Conservation (phyloP, 2,888 invertebrate species). For the Gari tellinella region DNA sequence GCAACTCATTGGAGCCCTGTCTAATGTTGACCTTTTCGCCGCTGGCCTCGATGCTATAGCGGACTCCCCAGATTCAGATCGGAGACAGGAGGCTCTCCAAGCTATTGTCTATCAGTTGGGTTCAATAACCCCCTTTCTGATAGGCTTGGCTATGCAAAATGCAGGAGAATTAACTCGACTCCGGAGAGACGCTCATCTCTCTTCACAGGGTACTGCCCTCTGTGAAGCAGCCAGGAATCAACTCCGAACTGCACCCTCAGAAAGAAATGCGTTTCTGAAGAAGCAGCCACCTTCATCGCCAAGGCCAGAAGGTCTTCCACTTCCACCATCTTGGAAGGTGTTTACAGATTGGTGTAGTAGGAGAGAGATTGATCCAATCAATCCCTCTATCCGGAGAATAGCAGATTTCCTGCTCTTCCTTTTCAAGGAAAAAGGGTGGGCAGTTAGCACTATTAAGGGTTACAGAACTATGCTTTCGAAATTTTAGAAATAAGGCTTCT, state of each 20-base stretch:
- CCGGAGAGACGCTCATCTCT: too few species aligned
- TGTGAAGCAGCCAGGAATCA: slow-evolving; percentile 34
- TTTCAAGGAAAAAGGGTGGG: slow-evolving; percentile 20
- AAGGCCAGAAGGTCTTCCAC: slow-evolving; percentile 39
- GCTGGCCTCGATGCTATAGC: too few species aligned
- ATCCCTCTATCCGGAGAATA: slow-evolving; percentile 25
- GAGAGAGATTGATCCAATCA: slow-evolving; percentile 41
- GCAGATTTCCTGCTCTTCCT: slow-evolving; percentile 38
- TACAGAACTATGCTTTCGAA: too few species aligned
- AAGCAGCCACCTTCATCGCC: slow-evolving; percentile 35
- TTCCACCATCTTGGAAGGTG: slow-evolving; percentile 30
- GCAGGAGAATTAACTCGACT: too few species aligned
- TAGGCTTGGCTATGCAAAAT: too few species aligned
- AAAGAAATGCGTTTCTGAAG: slow-evolving; percentile 28
- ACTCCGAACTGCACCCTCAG: slow-evolving; percentile 2
- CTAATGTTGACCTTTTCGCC: too few species aligned
- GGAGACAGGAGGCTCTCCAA: slow-evolving; percentile 38
- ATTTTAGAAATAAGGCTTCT: slow-evolving; percentile 46
- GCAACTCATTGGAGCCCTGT: too few species aligned
- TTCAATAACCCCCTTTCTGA: slow-evolving; percentile 43
- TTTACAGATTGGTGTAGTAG: slow-evolving; percentile 45
- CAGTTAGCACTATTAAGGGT: slow-evolving; percentile 43
- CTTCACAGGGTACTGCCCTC: slow-evolving; percentile 41
- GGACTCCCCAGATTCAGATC: slow-evolving; percentile 33
- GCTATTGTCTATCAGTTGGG: slow-evolving; percentile 43